Conservation (phyloP, 2,113 vertebrate genomes). For the Pituophis catenifer region DNA sequence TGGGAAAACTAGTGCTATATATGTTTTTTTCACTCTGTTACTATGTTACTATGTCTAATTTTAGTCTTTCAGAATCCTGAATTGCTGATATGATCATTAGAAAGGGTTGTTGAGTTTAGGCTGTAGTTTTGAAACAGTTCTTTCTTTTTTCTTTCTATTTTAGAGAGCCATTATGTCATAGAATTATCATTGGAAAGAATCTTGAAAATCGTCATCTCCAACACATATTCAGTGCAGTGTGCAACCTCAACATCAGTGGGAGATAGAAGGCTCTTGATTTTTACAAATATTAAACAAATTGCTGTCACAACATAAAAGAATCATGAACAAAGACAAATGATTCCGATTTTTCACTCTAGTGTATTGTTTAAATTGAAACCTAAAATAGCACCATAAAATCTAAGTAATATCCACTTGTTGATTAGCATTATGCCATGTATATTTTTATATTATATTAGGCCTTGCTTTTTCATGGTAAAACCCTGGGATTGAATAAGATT, state of each 20-base stretch:
- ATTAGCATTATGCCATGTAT: background rate
- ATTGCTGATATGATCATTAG: background rate
- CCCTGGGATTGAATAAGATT: background rate
- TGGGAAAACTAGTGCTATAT: background rate
- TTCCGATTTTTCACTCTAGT: background rate
- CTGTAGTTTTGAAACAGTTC: background rate
- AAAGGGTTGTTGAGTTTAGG: background rate
- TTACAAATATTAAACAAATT: background rate
- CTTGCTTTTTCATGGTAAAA: background rate
- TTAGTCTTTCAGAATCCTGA: background rate
- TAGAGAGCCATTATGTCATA: background rate
- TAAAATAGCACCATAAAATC: background rate
- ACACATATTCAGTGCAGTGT: background rate
- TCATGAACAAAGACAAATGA: background rate
- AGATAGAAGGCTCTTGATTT: background rate
- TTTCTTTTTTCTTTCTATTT: background rate
- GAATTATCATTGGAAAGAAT: background rate
- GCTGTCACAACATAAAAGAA: background rate
- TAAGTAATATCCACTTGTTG: background rate
- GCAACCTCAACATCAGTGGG: background rate
- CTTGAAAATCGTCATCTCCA: background rate
- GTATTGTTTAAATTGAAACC: background rate
- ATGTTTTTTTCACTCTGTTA: background rate
- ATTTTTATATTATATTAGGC: background rate
- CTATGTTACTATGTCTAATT: background rate